Percentiles rank a stretch among this genome's conserved stretches.
phyloP scores from a whole-genome alignment of 2,797 vertebrate species.

The Erpetoichthys calabaricus region DNA sequence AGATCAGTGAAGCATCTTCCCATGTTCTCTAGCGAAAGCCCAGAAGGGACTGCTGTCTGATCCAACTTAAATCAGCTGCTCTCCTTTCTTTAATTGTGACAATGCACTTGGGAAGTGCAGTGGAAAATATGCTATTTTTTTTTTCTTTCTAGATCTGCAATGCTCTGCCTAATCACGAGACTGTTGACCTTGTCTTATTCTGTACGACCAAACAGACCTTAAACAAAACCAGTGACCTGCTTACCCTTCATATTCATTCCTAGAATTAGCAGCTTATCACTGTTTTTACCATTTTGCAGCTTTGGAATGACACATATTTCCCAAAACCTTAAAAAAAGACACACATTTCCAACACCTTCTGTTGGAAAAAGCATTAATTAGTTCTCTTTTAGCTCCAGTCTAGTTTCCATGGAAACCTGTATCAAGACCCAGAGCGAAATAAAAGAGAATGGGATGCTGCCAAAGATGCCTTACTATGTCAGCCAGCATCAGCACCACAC shows the following conservation, averaged over 20 bases:
- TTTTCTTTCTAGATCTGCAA: background rate
- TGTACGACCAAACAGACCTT: no score
- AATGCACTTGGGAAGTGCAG: background rate
- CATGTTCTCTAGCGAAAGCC: background rate
- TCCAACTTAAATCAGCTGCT: background rate
- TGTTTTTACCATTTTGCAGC: no score
- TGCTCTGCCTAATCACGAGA: background rate
- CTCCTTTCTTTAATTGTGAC: background rate
- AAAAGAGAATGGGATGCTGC: slow-evolving; percentile 20
- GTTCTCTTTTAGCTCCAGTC: slow-evolving; percentile 22
- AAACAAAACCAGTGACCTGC: no score
- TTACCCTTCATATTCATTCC: no score
- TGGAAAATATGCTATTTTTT: background rate
- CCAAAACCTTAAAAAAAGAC: no score
- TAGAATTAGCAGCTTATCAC: no score
- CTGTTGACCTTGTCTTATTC: no score
- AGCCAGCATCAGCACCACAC: no score
- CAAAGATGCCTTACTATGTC: slow-evolving; percentile 16
- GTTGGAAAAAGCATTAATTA: slow-evolving; percentile 23
- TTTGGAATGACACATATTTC: no score
- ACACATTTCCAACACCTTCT: slow-evolving; percentile 1
- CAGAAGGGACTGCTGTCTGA: background rate
- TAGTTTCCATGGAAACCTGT: slow-evolving; percentile 26
- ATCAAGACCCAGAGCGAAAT: slow-evolving; percentile 21
- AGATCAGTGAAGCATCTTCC: no score